Base-by-base conservation (phyloP, 1,140 invertebrate genomes). In the Zophobas morio region DNA sequence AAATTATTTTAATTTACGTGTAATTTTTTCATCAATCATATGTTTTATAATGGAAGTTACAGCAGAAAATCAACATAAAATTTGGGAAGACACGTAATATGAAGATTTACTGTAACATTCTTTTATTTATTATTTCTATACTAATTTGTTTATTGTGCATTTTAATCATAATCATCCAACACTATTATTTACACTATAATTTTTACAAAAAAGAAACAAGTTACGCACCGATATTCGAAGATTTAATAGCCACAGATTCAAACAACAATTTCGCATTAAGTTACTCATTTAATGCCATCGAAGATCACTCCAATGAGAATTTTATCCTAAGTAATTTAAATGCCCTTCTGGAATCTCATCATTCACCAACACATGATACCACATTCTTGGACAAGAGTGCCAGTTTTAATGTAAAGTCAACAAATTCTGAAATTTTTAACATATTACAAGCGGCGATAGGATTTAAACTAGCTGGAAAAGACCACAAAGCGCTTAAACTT, bases 401-500 rank as follows among this genome's bases (percentile, higher is more conserved):
- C 34, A 39, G n/a, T 56, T 42, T 51, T 34, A 60, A 76, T 36
- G 47, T 42, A 32, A 70, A 71, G 39, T 72, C 53, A 51, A 46
- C 86, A 4, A 86, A 87, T 70, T 82, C 87, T 6, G 97, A 99
- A 89, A 96, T 96, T 0, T 87, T 96, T 32, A 91, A 93, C 70
- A 93, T 95, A 0, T 85, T 98, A 70, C 92, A 95, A 78, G 90
- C 96, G 40, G 96, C 96, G 0, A 82, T 96, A 73, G 94, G 96
- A 79, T 94, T 97, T 91, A 93, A 94, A 84, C 88, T 90, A 63
- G 87, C 90, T 6, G 95, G 95, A 0, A 98, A 97, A 86, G 87
- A 90, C 63, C 93, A 95, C 37, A 97, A 97, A 88, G 96, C 96
- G 1, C 86, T 93, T 2, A 96, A 96, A 86, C 85, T 98, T 34